Conservation (phyloP, 1,140 invertebrate species). For the Drosophila watanabei region DNA sequence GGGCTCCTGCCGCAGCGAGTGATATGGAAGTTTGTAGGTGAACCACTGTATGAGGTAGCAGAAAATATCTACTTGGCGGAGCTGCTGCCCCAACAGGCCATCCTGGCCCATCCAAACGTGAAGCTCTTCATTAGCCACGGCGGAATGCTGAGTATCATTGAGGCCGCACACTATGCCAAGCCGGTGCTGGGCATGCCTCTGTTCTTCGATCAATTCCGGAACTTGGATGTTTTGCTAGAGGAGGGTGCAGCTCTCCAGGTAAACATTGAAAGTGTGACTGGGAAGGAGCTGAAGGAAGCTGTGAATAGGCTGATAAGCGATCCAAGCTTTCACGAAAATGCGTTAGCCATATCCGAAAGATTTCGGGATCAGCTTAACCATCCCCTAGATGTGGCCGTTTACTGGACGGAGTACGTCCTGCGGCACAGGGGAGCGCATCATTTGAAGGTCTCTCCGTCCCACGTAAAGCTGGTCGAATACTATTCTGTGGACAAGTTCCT, state of each 20-base stretch:
- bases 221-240: constrained; percentile 85
- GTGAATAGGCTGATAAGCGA: constrained; percentile 51
- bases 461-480: constrained; percentile 87
- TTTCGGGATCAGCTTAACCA: constrained; percentile 88
- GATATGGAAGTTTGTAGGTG: constrained; percentile 89
- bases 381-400: constrained; percentile 89
- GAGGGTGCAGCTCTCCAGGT: constrained; percentile 84
- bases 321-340: constrained; percentile 77
- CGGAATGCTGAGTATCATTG: constrained; percentile 89
- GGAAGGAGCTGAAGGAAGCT: constrained; percentile 17
- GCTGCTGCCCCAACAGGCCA: constrained; percentile 90
- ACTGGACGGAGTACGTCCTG: constrained; percentile 90
- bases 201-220: constrained; percentile 88
- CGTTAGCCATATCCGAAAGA: constrained; percentile 86
- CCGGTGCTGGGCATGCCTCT: constrained; percentile 90
- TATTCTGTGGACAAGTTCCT: constrained; percentile 86
- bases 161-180: constrained; percentile 89
- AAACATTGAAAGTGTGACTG: constrained; percentile 40
- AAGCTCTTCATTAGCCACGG: constrained; percentile 90
- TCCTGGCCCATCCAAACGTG: constrained; percentile 90
- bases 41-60: constrained; percentile 86
- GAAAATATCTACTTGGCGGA: constrained; percentile 88
- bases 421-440: constrained; percentile 87
- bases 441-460: constrained; percentile 84
- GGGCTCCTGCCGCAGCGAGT: constrained; percentile 87